phyloP scores from a whole-genome alignment of 2,113 vertebrate species.

The Vireo altiloquus region DNA sequence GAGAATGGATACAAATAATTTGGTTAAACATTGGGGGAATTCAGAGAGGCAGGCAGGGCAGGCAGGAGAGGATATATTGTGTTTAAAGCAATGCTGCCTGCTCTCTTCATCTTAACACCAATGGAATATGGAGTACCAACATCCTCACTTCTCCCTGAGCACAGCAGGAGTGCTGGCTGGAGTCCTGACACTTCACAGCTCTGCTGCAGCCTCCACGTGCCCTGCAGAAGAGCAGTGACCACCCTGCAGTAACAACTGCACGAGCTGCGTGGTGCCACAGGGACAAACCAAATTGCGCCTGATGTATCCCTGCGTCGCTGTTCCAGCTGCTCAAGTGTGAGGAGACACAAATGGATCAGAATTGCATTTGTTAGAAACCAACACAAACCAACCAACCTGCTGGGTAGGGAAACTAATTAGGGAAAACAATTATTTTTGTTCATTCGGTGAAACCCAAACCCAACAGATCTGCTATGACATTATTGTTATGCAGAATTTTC shows the following conservation, averaged over 20 bases:
- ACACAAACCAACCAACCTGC: neutral
- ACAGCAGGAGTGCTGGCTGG: neutral
- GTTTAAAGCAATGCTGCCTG: neutral
- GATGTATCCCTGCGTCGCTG: neutral
- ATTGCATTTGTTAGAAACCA: neutral
- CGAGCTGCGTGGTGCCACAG: neutral
- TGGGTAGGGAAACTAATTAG: neutral
- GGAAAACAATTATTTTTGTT: neutral
- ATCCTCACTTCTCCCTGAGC: neutral
- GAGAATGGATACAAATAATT: neutral
- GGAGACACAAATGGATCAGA: neutral
- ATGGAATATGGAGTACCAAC: too few species aligned
- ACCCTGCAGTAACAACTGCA: neutral
- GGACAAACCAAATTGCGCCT: neutral
- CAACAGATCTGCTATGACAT: neutral
- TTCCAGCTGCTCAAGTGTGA: neutral
- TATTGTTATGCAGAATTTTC: neutral
- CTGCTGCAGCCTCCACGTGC: neutral
- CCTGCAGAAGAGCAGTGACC: neutral
- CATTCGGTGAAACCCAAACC: neutral
- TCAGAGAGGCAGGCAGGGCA: neutral
- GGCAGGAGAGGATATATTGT: neutral
- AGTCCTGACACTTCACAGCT: neutral
- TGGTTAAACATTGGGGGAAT: neutral
- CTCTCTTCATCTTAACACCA: neutral